phyloP scores from a whole-genome alignment of 1,140 invertebrate genomes.

The Caligus rogercresseyi region DNA sequence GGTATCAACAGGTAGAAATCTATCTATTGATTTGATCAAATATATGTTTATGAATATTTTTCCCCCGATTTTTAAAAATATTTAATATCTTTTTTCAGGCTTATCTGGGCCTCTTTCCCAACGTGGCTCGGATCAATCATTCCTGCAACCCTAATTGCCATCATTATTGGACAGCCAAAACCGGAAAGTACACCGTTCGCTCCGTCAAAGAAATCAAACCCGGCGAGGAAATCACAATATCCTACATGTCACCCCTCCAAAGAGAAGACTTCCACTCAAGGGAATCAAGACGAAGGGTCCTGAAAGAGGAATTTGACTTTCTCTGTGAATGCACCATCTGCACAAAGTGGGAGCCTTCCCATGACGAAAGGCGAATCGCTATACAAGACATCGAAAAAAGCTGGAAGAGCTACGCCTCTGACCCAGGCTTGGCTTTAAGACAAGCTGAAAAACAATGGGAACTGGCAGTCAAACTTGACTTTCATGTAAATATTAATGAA shows the following conservation, averaged over 20 bases:
- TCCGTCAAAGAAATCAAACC: neutral
- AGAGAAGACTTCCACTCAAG: conserved; percentile 4
- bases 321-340: neutral
- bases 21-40: too few species aligned
- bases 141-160: conserved; percentile 1
- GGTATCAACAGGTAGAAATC: too few species aligned
- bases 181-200: neutral
- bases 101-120: conserved; percentile 5
- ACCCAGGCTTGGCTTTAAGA: neutral
- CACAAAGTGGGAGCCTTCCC: neutral
- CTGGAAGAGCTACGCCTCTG: neutral
- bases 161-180: conserved; percentile 3
- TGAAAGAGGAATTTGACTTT: conserved; percentile 1
- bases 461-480: neutral
- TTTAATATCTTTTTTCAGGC: neutral
- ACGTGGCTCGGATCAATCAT: neutral
- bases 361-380: neutral
- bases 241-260: conserved; percentile 5
- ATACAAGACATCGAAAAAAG: neutral
- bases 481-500: too few species aligned
- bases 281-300: neutral
- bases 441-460: neutral
- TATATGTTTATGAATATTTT: too few species aligned
- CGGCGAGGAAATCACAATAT: neutral
- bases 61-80: neutral